A percentile compares a stretch with the other conserved stretches of the same genome.
phyloP scores from a whole-genome alignment of 2,113 vertebrate genomes.

The Gambusia affinis region DNA sequence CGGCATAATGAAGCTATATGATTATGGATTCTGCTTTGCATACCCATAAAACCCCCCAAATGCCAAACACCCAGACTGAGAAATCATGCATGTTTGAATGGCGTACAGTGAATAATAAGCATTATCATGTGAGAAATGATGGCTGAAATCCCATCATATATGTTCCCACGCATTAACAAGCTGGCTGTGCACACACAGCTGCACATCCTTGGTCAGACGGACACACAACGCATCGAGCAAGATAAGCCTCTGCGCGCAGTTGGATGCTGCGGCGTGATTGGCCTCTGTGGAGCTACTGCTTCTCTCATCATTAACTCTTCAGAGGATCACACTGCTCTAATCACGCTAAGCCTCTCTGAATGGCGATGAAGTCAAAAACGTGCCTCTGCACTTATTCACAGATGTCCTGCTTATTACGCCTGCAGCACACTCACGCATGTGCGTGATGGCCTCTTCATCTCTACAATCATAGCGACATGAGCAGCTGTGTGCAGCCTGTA shows the following conservation, averaged over 20 bases:
- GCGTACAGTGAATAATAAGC: slow-evolving; percentile 46
- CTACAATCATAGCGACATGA: slow-evolving; percentile 24
- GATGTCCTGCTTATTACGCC: slow-evolving; percentile 53
- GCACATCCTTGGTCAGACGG: slow-evolving; percentile 13
- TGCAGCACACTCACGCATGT: slow-evolving; percentile 26
- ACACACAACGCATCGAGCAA: slow-evolving; percentile 50
- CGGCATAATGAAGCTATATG: slow-evolving; percentile 64
- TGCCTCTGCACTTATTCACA: slow-evolving; percentile 70
- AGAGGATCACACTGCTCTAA: slow-evolving; percentile 72
- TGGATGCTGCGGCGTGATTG: slow-evolving; percentile 71
- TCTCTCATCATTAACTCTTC: slow-evolving; percentile 79
- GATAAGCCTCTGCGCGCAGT: slow-evolving; percentile 65
- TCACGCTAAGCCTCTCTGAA: slow-evolving; percentile 75
- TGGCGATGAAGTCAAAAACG: slow-evolving; percentile 73
- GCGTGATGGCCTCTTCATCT: slow-evolving; percentile 17
- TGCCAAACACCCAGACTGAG: slow-evolving; percentile 59
- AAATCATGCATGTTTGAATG: slow-evolving; percentile 60
- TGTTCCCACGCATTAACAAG: slow-evolving; percentile 56
- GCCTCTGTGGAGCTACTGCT: slow-evolving; percentile 73
- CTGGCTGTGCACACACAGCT: slow-evolving; percentile 19
- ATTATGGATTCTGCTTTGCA: slow-evolving; percentile 55
- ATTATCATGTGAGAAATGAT: slow-evolving; percentile 51
- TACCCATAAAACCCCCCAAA: slow-evolving; percentile 54
- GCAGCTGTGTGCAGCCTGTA: slow-evolving; percentile 24
- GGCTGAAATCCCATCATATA: slow-evolving; percentile 64